A percentile compares a stretch with the other conserved stretches of the same genome.
These are phyloP conservation scores for Zoanthus gigantus DNA, from an alignment of 92 coral and sea anemone genomes.

Conservation along the genomic window DNA sequence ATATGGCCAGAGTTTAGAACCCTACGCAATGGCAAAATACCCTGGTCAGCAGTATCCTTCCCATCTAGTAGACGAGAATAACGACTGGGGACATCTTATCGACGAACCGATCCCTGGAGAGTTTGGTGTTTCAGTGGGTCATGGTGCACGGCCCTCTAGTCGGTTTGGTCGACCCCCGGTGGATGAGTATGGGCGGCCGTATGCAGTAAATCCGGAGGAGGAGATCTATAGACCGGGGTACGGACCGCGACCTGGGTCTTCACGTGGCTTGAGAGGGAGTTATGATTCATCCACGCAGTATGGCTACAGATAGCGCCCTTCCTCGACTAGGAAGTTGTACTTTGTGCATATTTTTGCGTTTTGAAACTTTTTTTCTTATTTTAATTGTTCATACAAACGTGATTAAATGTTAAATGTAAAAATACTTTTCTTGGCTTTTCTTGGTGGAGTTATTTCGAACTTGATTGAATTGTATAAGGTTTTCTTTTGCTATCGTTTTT, in stretches of 20 bases:
- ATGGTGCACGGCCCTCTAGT: slow-evolving; percentile 83
- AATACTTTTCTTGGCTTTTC: no score
- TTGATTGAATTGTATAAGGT: no score
- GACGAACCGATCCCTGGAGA: slow-evolving; percentile 65
- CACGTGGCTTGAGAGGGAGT: slow-evolving; percentile 64
- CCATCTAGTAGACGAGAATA: slow-evolving; percentile 68
- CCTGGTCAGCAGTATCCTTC: slow-evolving; percentile 67
- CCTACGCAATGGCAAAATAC: slow-evolving; percentile 77
- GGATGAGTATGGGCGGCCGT: slow-evolving; percentile 68
- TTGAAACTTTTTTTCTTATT: neutral
- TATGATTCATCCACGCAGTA: slow-evolving; percentile 63
- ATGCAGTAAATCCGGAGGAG: slow-evolving; percentile 57
- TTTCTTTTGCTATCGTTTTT: no score
- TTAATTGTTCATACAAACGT: neutral
- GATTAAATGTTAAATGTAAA: no score
- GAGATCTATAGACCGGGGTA: slow-evolving; percentile 68
- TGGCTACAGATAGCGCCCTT: slow-evolving; percentile 70
- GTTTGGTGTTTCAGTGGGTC: slow-evolving; percentile 67
- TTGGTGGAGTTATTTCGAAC: no score
- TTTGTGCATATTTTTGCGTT: neutral
- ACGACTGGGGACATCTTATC: slow-evolving; percentile 86
- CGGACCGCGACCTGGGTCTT: slow-evolving; percentile 79
- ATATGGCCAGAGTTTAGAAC: slow-evolving; percentile 69
- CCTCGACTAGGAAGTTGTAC: neutral
- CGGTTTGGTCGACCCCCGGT: slow-evolving; percentile 91